Evolutionary conservation across 2,888 invertebrate species (phyloP), one percentile per base, ranked within the genome.

Genomic region (Zygogramma bicolorata): DNA sequence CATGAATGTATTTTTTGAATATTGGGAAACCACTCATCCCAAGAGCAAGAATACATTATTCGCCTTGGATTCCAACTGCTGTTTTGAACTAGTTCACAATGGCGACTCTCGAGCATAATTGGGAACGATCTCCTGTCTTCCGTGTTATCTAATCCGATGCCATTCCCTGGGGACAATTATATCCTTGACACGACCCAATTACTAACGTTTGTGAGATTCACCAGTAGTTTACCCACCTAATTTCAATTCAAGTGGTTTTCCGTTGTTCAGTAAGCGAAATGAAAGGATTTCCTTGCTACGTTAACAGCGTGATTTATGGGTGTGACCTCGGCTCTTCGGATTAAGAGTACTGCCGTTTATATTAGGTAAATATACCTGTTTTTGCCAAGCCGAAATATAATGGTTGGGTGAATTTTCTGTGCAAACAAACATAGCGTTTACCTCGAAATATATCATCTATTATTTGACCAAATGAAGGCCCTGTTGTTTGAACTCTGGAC

Each of bases 171-270:
- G 46, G 46, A 46, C 46, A 46, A 46, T 46, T 46, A 46, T 46
- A 46, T 46, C 46, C 46, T 46, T 46, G 20, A 46, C 46, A 46
- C 46, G 46, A 22, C 46, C 46, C 46, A 46, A 46, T 46, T 46
- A 46, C 46, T 46, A 46, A 8, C 46, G 10, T 20, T 46, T 46
- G 20, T 46, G 46, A 60, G 60, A 29, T 13, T 60, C 13, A 8
- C 13, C 34, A 38, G 61, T 38, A 61, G 38, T 61, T 61, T 61
- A 38, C 38, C 61, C 20, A 27, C 61, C 22, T 38, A 34, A 61
- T 61, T 61, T 61, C 61, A 38, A 61, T 61, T 61, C 40, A 22
- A 61, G 61, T 20, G 61, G 61, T 40, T 40, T 34, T 40, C 61
- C 61, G 20, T 60, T 38, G 29, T 25, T 27, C 59, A 59, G 29